Base-by-base conservation (phyloP, 2,797 vertebrate species). In the Anabacerthia variegaticeps region DNA sequence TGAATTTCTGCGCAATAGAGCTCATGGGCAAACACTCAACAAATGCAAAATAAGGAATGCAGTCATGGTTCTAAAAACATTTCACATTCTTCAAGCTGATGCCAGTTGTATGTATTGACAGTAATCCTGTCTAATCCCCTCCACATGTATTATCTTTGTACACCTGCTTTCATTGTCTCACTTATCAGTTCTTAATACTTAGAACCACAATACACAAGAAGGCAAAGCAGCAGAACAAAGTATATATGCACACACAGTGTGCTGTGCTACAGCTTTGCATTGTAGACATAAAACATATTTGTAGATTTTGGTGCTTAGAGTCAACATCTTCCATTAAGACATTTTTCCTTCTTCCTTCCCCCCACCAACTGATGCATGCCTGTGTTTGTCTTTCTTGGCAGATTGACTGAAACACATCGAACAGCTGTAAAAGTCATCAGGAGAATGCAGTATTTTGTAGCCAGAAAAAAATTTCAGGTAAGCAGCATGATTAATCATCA, bases 371-470 rank as follows among this genome's bases (percentile, higher is more conserved):
- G 66, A 27, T 88, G 14, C 32, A 54, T 49, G 34, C 55, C 67
- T 89, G 37, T 85, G 63, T 91, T 66, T 92, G 32, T 86, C 61
- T 92, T 71, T 62, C 68, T 89, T 75, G 88, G 36, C 97, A 99
- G 98, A 95, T 97, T 99, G 98, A 98, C 98, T 71, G 98, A 99
- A 94, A 98, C 98, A 27, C 98, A 99, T 93, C 97, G 96, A 95
- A 98, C 98, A 52, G 98, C 98, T 44, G 98, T 99, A 74, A 99
- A 98, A 98, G 98, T 99, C 80, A 98, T 99, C 65, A 98, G 98
- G 80, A 98, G 98, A 80, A 99, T 99, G 98, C 98, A 99, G 95
- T 99, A 99, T 97, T 99, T 99, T 96, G 98, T 99, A 93, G 99
- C 99, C 88, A 98, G 98, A 85, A 98, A 73, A 95, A 99, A 98